phyloP scores from a whole-genome alignment of 1,140 invertebrate species.

The Fopius arisanus region DNA sequence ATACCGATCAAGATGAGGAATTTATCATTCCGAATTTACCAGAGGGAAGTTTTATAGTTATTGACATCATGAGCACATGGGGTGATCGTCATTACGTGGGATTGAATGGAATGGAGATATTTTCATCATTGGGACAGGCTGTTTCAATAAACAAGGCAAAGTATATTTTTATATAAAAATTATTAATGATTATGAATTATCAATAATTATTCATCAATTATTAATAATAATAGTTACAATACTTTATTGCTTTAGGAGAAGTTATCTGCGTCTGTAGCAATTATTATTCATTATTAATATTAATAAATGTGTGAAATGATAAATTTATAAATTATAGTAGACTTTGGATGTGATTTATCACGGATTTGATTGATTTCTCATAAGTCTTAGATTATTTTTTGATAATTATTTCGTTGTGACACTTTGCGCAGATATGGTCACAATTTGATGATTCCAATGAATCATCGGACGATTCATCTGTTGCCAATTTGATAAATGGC shows the following conservation, averaged over 20 bases:
- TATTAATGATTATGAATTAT: too few relatives aligned
- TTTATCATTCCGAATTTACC: constrained; percentile 79
- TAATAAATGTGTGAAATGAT: too few relatives aligned
- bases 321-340: too few relatives aligned
- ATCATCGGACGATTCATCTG: constrained; percentile 65
- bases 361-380: too few relatives aligned
- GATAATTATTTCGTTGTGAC: too few relatives aligned
- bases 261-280: too few relatives aligned
- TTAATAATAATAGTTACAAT: too few relatives aligned
- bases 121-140: constrained; percentile 70
- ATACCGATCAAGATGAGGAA: constrained; percentile 32
- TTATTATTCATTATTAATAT: too few relatives aligned
- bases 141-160: constrained; percentile 67
- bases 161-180: neutral
- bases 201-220: too few relatives aligned
- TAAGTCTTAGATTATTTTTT: too few relatives aligned
- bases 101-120: constrained; percentile 82
- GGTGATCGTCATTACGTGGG: constrained; percentile 85
- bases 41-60: constrained; percentile 70
- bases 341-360: too few relatives aligned
- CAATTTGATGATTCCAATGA: constrained; percentile 71
- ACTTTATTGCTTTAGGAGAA: too few relatives aligned
- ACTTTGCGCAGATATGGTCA: constrained; percentile 61
- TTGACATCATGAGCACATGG: constrained; percentile 81
- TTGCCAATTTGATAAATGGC: constrained; percentile 75